Percentiles rank a stretch among this genome's conserved stretches.
Conservation (phyloP, 2,113 vertebrate species). For the Tragelaphus buxtoni region DNA sequence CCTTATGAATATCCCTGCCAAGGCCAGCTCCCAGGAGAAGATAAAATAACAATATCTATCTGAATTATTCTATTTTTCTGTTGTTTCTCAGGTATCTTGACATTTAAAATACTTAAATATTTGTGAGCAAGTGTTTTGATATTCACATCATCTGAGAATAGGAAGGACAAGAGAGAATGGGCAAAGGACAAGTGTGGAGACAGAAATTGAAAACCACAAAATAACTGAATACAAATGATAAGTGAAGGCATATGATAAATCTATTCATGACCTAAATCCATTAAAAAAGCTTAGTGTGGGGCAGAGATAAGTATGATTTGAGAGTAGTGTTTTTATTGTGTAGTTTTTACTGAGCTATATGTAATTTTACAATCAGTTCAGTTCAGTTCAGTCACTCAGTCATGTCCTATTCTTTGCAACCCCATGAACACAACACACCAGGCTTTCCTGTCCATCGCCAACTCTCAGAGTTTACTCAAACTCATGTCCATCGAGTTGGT, state of each 20-base stretch:
- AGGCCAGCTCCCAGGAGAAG: background rate
- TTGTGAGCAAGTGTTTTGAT: background rate
- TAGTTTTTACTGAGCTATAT: background rate
- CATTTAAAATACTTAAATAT: background rate
- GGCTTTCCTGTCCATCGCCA: background rate
- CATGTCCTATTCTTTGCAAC: background rate
- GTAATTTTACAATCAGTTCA: background rate
- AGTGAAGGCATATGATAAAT: background rate
- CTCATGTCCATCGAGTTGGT: background rate
- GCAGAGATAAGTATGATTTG: background rate
- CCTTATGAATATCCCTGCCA: background rate
- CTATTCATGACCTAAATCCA: background rate
- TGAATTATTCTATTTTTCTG: background rate
- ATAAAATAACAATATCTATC: background rate
- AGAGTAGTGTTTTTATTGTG: background rate
- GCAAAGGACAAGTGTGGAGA: background rate
- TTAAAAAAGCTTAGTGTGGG: background rate
- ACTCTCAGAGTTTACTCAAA: background rate
- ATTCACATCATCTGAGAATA: background rate
- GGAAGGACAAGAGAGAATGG: background rate
- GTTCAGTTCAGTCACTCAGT: background rate
- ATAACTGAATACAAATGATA: background rate
- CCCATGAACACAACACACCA: fast-evolving
- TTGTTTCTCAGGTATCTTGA: background rate
- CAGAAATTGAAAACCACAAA: background rate